Percentiles rank a stretch among this genome's conserved stretches.
phyloP scores from a whole-genome alignment of 2,888 invertebrate genomes.

The Tineola bisselliella region DNA sequence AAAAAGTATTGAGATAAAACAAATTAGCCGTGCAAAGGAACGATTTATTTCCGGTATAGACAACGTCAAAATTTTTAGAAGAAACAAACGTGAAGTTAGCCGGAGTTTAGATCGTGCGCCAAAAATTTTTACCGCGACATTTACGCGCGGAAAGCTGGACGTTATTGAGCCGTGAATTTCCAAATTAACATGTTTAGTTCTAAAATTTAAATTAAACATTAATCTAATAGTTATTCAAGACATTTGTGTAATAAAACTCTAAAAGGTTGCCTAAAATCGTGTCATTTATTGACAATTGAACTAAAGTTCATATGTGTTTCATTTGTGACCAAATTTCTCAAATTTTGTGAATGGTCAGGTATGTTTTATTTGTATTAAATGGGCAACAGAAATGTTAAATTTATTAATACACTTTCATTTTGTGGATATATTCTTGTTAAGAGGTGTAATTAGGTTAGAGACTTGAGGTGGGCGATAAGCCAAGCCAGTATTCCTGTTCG shows the following conservation, averaged over 20 bases:
- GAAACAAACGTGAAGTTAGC: constrained; percentile 65
- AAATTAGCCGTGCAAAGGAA: neutral
- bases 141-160: constrained; percentile 70
- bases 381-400: constrained; percentile 18
- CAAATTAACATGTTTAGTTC: constrained; percentile 36
- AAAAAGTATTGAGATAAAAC: neutral
- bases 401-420: constrained; percentile 18
- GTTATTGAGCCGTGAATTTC: constrained; percentile 64
- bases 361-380: constrained; percentile 28
- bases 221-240: neutral
- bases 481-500: constrained; percentile 46
- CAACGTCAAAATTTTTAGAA: constrained; percentile 41
- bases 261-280: neutral
- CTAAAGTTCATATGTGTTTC: neutral
- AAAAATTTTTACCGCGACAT: constrained; percentile 65
- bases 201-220: constrained; percentile 20
- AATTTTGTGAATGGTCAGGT: constrained; percentile 64
- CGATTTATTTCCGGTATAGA: constrained; percentile 26
- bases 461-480: constrained; percentile 58
- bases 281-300: constrained; percentile 1
- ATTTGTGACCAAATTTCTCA: constrained; percentile 24
- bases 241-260: neutral
- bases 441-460: constrained; percentile 56
- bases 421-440: constrained; percentile 18
- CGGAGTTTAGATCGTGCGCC: constrained; percentile 31